phyloP scores from a whole-genome alignment of 2,888 invertebrate species.

The Phaedon cochleariae region DNA sequence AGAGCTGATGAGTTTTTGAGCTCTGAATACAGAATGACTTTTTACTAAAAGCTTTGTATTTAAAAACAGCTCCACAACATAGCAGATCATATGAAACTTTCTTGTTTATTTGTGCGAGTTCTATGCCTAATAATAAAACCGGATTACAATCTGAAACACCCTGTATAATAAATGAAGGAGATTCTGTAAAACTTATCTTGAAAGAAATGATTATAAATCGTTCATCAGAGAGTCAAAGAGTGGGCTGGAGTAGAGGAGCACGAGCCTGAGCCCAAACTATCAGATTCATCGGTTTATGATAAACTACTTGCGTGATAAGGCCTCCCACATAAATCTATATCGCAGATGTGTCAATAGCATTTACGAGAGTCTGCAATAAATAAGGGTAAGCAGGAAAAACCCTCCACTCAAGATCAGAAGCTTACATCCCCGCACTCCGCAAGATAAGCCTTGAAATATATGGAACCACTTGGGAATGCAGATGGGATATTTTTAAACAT shows the following conservation, averaged over 20 bases:
- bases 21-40: no score
- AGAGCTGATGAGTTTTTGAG: no score
- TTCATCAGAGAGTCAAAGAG: not conserved
- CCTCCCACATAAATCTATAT: constrained; percentile 49
- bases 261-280: constrained; percentile 9
- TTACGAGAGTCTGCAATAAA: constrained; percentile 56
- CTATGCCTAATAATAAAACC: no score
- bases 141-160: no score
- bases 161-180: no score
- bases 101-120: no score
- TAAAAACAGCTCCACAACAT: no score
- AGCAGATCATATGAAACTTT: no score
- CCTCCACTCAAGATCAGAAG: constrained; percentile 39
- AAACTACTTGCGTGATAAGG: constrained; percentile 46
- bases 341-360: constrained; percentile 59
- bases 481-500: constrained; percentile 41
- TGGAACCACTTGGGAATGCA: constrained; percentile 42
- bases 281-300: constrained; percentile 28
- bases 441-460: constrained; percentile 42
- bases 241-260: not conserved
- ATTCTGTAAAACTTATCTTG: no score
- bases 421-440: constrained; percentile 38
- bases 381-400: constrained; percentile 50
- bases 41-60: no score
- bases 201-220: not conserved